A percentile compares a stretch with the other conserved stretches of the same genome.
Conservation (phyloP, 2,113 vertebrate genomes). For the Sinocyclocheilus maitianheensis region DNA sequence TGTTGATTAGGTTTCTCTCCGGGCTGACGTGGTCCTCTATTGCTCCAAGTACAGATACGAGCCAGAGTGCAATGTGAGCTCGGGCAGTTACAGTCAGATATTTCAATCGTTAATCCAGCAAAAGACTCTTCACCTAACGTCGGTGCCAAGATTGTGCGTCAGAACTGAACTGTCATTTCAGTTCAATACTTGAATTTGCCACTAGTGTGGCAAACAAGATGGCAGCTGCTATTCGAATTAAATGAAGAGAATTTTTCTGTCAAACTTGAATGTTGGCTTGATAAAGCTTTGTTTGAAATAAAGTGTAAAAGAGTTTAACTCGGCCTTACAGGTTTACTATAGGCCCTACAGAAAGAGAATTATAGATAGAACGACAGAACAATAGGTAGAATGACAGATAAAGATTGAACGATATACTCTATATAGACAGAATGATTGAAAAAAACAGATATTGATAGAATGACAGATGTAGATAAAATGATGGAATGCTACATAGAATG, state of each 20-base stretch:
- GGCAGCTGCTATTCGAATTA: neutral
- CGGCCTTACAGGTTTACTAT: neutral
- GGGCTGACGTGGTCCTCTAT: slow-evolving; percentile 62
- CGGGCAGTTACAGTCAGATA: slow-evolving; percentile 43
- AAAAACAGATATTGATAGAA: neutral
- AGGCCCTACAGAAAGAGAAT: neutral
- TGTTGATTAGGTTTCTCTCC: slow-evolving; percentile 68
- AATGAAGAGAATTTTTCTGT: neutral
- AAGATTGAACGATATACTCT: neutral
- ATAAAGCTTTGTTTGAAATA: neutral
- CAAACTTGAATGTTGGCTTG: neutral
- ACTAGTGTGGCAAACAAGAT: neutral
- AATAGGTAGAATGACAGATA: neutral
- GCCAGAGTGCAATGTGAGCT: slow-evolving; percentile 52
- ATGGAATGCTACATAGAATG: neutral
- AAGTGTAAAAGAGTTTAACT: neutral
- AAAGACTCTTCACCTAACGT: neutral
- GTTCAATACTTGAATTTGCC: neutral
- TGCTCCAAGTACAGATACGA: slow-evolving; percentile 54
- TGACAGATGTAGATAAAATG: neutral
- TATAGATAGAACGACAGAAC: neutral
- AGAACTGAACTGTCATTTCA: neutral
- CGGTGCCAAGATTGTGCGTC: neutral
- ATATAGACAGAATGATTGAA: neutral
- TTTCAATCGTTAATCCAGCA: slow-evolving; percentile 34